A percentile compares a stretch with the other conserved stretches of the same genome.
Conservation (phyloP, 2,888 invertebrate genomes). For the Melinopterus prodromus region DNA sequence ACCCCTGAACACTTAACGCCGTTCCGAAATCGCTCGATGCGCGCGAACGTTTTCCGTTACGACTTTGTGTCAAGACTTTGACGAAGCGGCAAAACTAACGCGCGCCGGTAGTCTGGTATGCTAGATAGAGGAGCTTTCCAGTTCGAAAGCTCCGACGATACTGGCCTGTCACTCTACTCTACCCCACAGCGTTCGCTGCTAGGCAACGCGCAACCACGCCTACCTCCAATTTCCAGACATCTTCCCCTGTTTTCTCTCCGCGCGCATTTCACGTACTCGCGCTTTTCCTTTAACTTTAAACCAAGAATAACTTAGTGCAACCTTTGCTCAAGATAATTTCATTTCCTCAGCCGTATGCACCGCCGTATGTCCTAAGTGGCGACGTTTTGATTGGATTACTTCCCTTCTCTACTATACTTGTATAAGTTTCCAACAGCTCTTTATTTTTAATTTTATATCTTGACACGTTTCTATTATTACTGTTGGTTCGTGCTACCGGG, state of each 20-base stretch:
- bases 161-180: conserved; percentile 53
- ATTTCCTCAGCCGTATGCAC: neutral
- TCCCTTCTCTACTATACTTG: neutral
- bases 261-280: conserved; percentile 9
- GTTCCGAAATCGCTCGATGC: neutral
- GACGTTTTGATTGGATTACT: neutral
- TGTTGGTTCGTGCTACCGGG: too few species aligned
- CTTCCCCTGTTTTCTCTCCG: conserved; percentile 30
- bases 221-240: conserved; percentile 43
- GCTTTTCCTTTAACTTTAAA: conserved; percentile 11
- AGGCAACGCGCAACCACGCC: conserved; percentile 57
- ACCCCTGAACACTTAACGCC: neutral
- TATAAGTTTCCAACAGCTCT: too few species aligned
- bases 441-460: too few species aligned
- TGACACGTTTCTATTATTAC: too few species aligned
- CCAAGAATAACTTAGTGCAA: neutral
- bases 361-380: neutral
- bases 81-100: neutral
- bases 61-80: neutral
- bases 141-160: conserved; percentile 47
- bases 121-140: conserved; percentile 46
- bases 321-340: neutral
- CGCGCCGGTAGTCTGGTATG: neutral
- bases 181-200: conserved; percentile 55
- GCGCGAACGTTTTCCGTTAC: neutral